Base-by-base conservation (phyloP, 2,888 invertebrate genomes). In the Rotaria sp. region DNA sequence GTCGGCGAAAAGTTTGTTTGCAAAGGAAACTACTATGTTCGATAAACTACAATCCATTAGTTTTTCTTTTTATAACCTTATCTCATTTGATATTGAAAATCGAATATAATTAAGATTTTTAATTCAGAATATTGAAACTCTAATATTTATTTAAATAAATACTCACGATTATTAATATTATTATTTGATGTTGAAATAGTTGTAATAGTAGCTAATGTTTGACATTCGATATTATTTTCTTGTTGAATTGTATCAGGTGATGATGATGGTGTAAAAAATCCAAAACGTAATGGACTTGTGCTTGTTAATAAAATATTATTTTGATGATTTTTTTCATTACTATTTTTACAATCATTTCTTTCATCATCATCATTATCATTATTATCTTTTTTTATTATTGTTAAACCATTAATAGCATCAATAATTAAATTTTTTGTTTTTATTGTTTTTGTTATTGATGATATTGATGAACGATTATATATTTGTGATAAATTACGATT, bases 241-340 rank as follows among this genome's bases (percentile, higher is more conserved):
- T 80, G 26, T 45, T 80, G 45, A 45, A 45, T 80, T 18, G 67
- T 67, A 67, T 67, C 21, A 0, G 80, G 80, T n/a, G 80, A 80
- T 80, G 80, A 80, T 45, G 45, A 45, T 80, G 80, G 80, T 80
- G 80, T 80, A 45, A 80, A 80, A n/a, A 80, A 80, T 80, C 80
- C 80, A 80, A 80, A 80, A n/a, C 24, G 41, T n/a, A 80, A n/a
- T 21, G 67, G 67, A 38, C 67, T 67, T 67, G 67, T 67, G 38
- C 67, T 67, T 67, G 35, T 67, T 38, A 35, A 35, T 21, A 21
- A 4, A 7, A 18, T 35, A 67, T 67, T 67, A 21, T 35, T 21
- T 67, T 67, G 30, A 21, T 38, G 18, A 67, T 35, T 35, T 30
- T 67, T 67, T 38, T 67, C 35, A 30, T 18, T 67, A 26, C 8